These are phyloP conservation scores for Urocolius indicus DNA, from an alignment of 2,113 vertebrate species.

Conservation along the genomic window DNA sequence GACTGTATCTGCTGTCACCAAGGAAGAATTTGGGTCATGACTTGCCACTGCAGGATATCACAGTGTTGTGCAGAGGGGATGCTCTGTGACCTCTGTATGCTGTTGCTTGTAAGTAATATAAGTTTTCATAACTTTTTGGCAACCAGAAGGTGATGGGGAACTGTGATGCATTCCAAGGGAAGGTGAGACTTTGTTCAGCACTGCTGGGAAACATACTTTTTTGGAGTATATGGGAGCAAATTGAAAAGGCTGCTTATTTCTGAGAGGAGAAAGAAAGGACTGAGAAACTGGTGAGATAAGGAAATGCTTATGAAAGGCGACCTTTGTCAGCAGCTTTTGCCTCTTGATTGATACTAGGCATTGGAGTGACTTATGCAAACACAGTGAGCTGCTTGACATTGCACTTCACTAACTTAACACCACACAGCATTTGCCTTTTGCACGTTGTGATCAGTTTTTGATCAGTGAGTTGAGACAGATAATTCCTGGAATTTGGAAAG, in stretches of 20 bases:
- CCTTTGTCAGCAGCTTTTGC: constrained; percentile 23
- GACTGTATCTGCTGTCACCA: not conserved
- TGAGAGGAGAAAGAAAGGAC: not conserved
- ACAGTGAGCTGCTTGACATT: not conserved
- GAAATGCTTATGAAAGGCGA: not conserved
- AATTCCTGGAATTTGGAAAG: not conserved
- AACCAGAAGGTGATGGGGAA: not conserved
- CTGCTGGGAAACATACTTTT: not conserved
- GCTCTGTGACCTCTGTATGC: not conserved
- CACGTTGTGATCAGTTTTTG: not conserved
- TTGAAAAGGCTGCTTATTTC: not conserved
- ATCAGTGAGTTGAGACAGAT: not conserved
- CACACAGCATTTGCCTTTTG: not conserved
- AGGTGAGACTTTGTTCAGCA: not conserved
- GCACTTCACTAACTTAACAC: not conserved
- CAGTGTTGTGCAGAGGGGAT: not conserved
- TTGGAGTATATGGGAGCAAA: not conserved
- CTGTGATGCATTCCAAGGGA: not conserved
- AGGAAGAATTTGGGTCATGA: not conserved
- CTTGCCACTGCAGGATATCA: not conserved
- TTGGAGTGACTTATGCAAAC: constrained; percentile 31
- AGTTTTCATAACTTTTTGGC: not conserved
- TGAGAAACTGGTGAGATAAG: constrained; percentile 10
- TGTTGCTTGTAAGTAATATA: not conserved
- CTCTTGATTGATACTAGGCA: constrained; percentile 24